A percentile compares a stretch with the other conserved stretches of the same genome.
Evolutionary conservation across 2,113 vertebrate genomes (phyloP).

Genomic region (Corythoichthys intestinalis): DNA sequence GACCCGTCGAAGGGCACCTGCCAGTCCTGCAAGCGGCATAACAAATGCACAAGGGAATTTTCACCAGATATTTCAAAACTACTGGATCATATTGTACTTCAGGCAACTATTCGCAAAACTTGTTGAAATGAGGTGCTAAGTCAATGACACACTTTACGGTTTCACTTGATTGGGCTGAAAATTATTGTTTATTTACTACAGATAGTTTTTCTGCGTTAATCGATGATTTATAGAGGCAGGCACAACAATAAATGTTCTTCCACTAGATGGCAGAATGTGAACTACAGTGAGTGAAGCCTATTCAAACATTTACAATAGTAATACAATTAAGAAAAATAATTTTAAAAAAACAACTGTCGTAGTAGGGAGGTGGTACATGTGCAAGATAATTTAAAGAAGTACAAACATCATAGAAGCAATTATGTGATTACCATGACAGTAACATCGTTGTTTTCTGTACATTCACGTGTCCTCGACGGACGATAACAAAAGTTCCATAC

Average conservation of each 20-base stretch:
- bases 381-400: not conserved
- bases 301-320: no score
- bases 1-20: slow-evolving; percentile 36
- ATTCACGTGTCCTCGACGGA: not conserved
- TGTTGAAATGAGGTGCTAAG: no score
- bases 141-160: no score
- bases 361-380: not conserved
- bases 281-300: no score
- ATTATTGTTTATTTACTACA: no score
- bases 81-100: not conserved
- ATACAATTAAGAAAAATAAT: no score
- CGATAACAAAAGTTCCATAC: not conserved
- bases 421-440: not conserved
- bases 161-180: no score
- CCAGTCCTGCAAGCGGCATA: slow-evolving; percentile 31
- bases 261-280: not conserved
- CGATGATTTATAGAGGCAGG: not conserved
- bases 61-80: not conserved
- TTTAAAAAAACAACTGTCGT: not conserved
- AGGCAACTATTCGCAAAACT: no score
- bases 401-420: not conserved
- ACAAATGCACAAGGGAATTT: not conserved
- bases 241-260: not conserved
- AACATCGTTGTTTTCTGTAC: not conserved
- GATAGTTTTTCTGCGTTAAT: no score